Base-by-base conservation (phyloP, 2,113 vertebrate species). In the Otus sunia region DNA sequence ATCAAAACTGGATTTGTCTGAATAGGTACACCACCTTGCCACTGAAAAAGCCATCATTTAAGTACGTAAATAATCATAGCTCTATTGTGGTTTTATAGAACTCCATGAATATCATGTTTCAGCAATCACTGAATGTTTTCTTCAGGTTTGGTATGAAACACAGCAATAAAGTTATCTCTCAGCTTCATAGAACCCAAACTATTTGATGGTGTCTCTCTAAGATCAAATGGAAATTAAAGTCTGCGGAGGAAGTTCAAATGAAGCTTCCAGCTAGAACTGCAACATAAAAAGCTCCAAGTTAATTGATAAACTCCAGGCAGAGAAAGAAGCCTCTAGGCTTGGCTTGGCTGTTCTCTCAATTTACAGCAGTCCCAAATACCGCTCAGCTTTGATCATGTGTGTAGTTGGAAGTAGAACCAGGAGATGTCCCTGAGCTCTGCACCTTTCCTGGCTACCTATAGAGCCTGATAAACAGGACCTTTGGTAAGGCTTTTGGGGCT, bases 181-280 rank as follows among this genome's bases (percentile, higher is more conserved):
- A 39, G 66, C 88, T 93, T 96, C 93, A 92, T 25, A 92, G 80
- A 89, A 80, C 60, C 47, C 90, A 90, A 97, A 93, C 27, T 95
- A 94, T 97, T 97, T 97, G 93, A 95, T 89, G 91, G 91, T 95
- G 96, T 91, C 34, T 92, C 50, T 97, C 82, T 84, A 90, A 97
- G 93, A 96, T 97, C 96, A 97, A 97, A 97, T 94, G 66, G 78
- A 96, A 96, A 94, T 96, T 94, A 91, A 96, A 94, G 81, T 90
- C 80, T 97, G 95, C 49, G 83, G 93, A 97, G 97, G 96, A 97
- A 96, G 96, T 95, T 96, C 94, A 97, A 96, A 96, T 97, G 92
- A 96, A 97, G 66, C 95, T 97, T 97, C 92, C 73, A 95, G 95
- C 88, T 97, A 97, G 72, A 96, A 59, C 62, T 95, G 53, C 80